Evolutionary conservation across 2,888 invertebrate genomes (phyloP).

Genomic region (Caenorhabditis becei): DNA sequence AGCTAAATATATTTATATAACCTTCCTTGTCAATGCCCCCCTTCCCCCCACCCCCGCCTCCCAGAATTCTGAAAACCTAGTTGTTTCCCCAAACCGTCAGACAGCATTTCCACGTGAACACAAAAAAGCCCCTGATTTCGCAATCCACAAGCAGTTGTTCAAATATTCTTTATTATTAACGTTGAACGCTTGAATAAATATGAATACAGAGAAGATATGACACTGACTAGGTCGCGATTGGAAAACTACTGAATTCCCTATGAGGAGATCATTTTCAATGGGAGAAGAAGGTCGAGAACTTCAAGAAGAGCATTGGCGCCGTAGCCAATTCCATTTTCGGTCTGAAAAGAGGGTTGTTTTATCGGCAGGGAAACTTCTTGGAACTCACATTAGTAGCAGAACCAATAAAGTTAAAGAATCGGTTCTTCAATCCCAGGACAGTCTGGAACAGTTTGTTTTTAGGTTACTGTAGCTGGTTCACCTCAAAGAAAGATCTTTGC

Average conservation of each 20-base stretch:
- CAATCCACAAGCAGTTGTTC: no score
- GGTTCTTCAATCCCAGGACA: neutral
- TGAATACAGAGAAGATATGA: conserved; percentile 1
- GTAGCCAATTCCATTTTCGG: conserved; percentile 21
- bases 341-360: no score
- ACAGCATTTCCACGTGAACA: no score
- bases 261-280: conserved; percentile 13
- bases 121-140: no score
- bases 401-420: neutral
- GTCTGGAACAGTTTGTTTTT: neutral
- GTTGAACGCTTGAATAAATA: neutral
- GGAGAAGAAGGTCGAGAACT: conserved; percentile 29
- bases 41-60: no score
- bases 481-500: conserved; percentile 72
- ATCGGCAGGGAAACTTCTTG: no score
- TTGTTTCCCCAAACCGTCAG: no score
- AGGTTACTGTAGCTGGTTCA: conserved; percentile 5
- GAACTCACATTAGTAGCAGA: neutral
- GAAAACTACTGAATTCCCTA: neutral
- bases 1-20: no score
- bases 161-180: neutral
- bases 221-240: neutral
- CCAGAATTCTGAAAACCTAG: no score
- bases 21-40: no score
- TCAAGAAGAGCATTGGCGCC: conserved; percentile 23